Evolutionary conservation across 2,888 invertebrate species (phyloP).

Genomic region (Toxonevra muliebris): DNA sequence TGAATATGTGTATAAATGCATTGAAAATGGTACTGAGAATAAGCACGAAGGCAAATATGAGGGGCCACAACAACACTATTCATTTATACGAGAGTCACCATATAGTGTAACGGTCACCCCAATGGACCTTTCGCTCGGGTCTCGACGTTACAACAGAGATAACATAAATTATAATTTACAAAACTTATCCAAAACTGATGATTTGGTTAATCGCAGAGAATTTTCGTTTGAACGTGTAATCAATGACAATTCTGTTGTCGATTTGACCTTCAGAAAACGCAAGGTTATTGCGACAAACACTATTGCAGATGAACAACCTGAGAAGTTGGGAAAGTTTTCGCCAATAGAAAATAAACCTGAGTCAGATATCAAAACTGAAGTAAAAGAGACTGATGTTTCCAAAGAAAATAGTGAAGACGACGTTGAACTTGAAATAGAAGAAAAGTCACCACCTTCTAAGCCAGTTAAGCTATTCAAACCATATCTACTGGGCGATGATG

Average conservation of each 20-base stretch:
- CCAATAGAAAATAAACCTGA: constrained; percentile 35
- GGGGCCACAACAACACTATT: constrained; percentile 21
- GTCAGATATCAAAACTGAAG: constrained; percentile 25
- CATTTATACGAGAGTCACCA: constrained; percentile 13
- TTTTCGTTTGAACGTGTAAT: constrained; percentile 4
- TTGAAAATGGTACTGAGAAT: constrained; percentile 19
- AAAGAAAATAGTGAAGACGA: constrained; percentile 45
- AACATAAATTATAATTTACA: constrained; percentile 23
- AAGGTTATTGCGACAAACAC: constrained; percentile 41
- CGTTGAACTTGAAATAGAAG: constrained; percentile 41
- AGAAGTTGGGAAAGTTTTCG: constrained; percentile 52
- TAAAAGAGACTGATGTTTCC: constrained; percentile 37
- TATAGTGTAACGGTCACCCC: constrained; percentile 44
- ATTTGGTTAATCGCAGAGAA: constrained; percentile 8
- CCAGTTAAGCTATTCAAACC: constrained; percentile 82
- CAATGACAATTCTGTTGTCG: constrained; percentile 47
- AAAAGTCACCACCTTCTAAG: constrained; percentile 52
- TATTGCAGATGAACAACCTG: constrained; percentile 39
- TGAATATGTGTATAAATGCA: constrained; percentile 38
- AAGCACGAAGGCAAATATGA: constrained; percentile 16
- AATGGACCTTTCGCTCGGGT: constrained; percentile 61
- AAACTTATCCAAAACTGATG: constrained; percentile 21
- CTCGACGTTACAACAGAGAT: constrained; percentile 41
- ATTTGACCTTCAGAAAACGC: constrained; percentile 59
- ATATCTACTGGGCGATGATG: constrained; percentile 75